Conservation (phyloP, 2,113 vertebrate genomes). For the Natator depressus region DNA sequence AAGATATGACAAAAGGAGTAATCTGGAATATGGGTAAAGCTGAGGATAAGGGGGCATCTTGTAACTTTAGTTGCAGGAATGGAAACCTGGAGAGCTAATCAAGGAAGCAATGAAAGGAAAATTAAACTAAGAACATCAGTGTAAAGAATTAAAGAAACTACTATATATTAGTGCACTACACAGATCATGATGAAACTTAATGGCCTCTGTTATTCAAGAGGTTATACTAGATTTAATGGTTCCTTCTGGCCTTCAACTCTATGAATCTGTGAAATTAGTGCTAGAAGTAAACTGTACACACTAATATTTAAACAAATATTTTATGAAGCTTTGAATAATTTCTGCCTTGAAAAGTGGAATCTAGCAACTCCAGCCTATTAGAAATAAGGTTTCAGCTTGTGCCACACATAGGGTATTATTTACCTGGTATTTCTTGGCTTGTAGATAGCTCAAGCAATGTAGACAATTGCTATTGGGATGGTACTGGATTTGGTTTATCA, state of each 20-base stretch:
- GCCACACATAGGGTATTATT: not conserved
- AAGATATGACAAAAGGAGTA: conserved; percentile 30
- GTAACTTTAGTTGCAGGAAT: not conserved
- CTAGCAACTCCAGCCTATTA: not conserved
- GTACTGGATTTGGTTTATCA: not conserved
- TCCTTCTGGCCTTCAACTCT: conserved; percentile 7
- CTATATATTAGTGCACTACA: not conserved
- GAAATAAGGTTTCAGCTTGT: not conserved
- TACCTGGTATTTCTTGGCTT: not conserved
- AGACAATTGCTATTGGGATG: not conserved
- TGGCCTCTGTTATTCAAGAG: not conserved
- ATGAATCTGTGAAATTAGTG: not conserved
- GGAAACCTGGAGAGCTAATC: not conserved
- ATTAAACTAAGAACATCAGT: not conserved
- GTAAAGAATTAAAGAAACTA: not conserved
- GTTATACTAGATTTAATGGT: not conserved
- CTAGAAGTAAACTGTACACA: not conserved
- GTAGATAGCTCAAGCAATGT: not conserved
- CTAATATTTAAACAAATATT: too few relatives aligned
- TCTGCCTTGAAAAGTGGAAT: not conserved
- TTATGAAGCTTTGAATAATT: not conserved
- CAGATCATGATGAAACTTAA: not conserved
- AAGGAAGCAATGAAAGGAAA: not conserved
- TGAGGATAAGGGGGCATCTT: not conserved
- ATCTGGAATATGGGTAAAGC: not conserved